phyloP scores from a whole-genome alignment of 2,888 invertebrate species.

The Phorcus lineatus region DNA sequence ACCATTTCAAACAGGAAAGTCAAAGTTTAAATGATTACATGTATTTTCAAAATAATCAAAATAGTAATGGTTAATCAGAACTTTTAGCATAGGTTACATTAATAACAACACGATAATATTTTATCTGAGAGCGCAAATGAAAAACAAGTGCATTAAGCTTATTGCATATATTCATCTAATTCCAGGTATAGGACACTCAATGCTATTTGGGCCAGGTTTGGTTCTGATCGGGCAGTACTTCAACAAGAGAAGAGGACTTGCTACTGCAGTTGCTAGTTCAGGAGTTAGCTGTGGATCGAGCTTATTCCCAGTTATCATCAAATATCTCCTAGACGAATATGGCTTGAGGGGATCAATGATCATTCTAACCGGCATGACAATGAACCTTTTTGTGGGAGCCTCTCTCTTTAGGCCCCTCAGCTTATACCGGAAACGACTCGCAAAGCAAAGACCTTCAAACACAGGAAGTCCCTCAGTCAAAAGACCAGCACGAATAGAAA shows the following conservation, averaged over 20 bases:
- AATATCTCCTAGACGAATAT: slow-evolving; percentile 25
- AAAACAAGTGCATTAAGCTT: too few relatives aligned
- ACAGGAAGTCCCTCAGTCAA: background rate
- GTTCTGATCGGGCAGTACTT: slow-evolving; percentile 31
- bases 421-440: background rate
- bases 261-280: slow-evolving; percentile 27
- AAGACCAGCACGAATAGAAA: background rate
- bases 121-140: too few relatives aligned
- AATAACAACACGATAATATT: too few relatives aligned
- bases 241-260: slow-evolving; percentile 27
- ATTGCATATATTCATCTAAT: too few relatives aligned
- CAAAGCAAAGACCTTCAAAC: background rate
- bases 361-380: slow-evolving; percentile 1
- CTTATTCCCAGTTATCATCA: slow-evolving; percentile 25
- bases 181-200: slow-evolving; percentile 33
- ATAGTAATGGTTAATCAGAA: too few relatives aligned
- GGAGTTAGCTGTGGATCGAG: slow-evolving; percentile 31
- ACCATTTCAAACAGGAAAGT: too few relatives aligned
- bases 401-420: slow-evolving; percentile 5
- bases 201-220: slow-evolving; percentile 25
- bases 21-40: too few relatives aligned
- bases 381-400: background rate
- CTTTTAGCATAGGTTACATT: too few relatives aligned
- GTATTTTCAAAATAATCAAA: too few relatives aligned
- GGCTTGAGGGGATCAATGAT: slow-evolving; percentile 28